phyloP scores from a whole-genome alignment of 2,113 vertebrate genomes.

The Trematomus loennbergii region DNA sequence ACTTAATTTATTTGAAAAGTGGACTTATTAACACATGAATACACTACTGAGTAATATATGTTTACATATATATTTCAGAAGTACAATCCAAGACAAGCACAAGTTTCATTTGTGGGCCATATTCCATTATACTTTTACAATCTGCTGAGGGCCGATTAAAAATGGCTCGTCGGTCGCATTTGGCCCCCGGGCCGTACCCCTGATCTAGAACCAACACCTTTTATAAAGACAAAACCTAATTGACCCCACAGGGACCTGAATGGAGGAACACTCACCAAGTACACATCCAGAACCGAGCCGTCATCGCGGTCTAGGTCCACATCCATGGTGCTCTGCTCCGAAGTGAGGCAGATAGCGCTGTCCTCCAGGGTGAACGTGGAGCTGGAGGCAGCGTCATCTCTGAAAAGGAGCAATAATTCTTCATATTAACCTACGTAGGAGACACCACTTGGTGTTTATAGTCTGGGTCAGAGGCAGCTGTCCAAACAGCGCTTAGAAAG shows the following conservation, averaged over 20 bases:
- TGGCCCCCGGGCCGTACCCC: too few relatives aligned
- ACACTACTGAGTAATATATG: too few relatives aligned
- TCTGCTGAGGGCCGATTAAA: too few relatives aligned
- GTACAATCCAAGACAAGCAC: too few relatives aligned
- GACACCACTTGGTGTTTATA: neutral
- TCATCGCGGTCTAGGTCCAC: conserved; percentile 91
- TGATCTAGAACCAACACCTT: neutral
- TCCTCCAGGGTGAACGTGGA: conserved; percentile 95
- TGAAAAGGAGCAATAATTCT: conserved; percentile 68
- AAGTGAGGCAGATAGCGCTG: conserved; percentile 94
- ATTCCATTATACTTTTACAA: too few relatives aligned
- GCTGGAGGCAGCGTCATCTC: conserved; percentile 89
- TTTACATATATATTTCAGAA: too few relatives aligned
- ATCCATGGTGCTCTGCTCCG: conserved; percentile 92
- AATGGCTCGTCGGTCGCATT: too few relatives aligned
- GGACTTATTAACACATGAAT: too few relatives aligned
- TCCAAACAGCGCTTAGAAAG: conserved; percentile 10
- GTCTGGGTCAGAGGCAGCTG: conserved; percentile 15
- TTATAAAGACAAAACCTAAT: neutral
- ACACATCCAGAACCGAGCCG: conserved; percentile 92
- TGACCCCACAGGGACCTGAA: neutral
- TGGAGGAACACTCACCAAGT: conserved; percentile 86
- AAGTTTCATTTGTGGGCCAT: too few relatives aligned
- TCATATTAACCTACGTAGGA: neutral
- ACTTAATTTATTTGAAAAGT: too few relatives aligned